phyloP scores from a whole-genome alignment of 2,113 vertebrate genomes.

The Solea solea region DNA sequence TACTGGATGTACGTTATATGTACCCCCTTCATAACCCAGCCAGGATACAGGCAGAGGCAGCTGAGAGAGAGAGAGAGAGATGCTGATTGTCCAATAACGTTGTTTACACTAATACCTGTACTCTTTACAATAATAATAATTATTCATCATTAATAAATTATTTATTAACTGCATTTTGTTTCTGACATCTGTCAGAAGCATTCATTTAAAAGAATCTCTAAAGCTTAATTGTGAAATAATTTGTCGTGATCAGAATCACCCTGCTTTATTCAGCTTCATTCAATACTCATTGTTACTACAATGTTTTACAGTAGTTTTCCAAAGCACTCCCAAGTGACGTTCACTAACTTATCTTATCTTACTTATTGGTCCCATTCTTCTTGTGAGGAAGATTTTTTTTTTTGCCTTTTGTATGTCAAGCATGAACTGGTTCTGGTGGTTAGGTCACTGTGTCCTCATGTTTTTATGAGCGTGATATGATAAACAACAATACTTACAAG shows the following conservation, averaged over 20 bases:
- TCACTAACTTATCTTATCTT: no score
- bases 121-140: not conserved
- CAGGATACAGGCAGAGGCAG: not conserved
- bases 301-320: no score
- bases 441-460: no score
- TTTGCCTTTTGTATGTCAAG: no score
- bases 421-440: no score
- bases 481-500: no score
- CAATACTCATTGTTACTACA: no score
- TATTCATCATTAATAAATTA: slow-evolving; percentile 14
- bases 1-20: slow-evolving; percentile 2
- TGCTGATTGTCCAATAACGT: slow-evolving; percentile 1
- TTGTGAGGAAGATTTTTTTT: no score
- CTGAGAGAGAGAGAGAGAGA: not conserved
- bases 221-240: not conserved
- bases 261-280: no score
- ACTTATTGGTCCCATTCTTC: no score
- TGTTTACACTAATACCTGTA: slow-evolving; percentile 22
- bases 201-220: not conserved
- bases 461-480: no score
- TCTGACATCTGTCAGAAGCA: not conserved
- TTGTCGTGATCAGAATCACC: not conserved
- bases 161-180: not conserved
- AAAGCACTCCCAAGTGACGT: no score
- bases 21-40: not conserved